Base-by-base conservation (phyloP, 1,140 invertebrate genomes). In the Hirudo medicinalis region DNA sequence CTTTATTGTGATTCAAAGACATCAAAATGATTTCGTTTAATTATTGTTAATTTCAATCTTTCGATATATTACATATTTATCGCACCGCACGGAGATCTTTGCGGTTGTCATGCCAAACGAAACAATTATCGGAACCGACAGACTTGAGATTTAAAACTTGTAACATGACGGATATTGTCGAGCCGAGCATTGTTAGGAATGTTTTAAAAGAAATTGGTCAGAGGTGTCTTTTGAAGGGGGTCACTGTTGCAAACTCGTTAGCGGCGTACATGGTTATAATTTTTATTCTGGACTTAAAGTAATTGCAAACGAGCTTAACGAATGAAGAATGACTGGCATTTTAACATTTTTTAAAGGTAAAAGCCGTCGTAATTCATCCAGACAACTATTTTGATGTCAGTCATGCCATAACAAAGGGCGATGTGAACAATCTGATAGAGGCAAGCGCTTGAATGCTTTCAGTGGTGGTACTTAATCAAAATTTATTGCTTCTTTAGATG, bases 401-500 rank as follows among this genome's bases (percentile, higher is more conserved):
- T 32, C 22, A 63, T 13, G 11, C 13, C 22, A 63, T 32, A 63
- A 63, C 57, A 22, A 63, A 63, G 19, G 57, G 29, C 22, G 29
- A 63, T 15, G 22, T 63, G 57, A 32, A 63, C 57, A 63, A n/a
- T 25, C 57, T 63, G 1, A 63, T 32, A 63, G 22, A 63, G 29
- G 57, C 22, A 63, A 25, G 57, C 19, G 4, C 27, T 57, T 43
- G 55, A 70, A 22, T 25, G 40, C 40, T 25, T 25, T 25, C 49
- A 60, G 49, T 60, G 9, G 74, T 72, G 69, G 20, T 75, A 19
- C 76, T 76, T 73, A 63, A 63, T 63, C 57, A 25, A 5, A 63
- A 63, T 32, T 63, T 63, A 25, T 32, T 11, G 29, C 43, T 49
- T 49, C 43, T 25, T 32, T 67, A 83, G 80, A 70, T 83, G 17